These are phyloP conservation scores for Drosophila aldrichi DNA, from an alignment of 2,888 invertebrate species.

Conservation along the genomic window DNA sequence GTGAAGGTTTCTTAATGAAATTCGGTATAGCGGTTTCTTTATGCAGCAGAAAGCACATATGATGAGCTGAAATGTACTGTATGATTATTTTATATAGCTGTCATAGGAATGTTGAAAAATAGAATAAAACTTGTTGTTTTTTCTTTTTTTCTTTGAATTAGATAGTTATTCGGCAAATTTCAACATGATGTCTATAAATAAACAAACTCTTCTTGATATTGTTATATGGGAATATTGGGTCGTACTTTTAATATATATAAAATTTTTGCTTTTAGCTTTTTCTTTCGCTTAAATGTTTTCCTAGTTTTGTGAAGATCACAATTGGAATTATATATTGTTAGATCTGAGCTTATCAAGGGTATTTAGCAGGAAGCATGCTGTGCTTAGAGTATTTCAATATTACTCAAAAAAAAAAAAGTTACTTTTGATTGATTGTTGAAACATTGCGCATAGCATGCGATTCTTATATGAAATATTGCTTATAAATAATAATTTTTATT, in stretches of 20 bases:
- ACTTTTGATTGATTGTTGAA: conserved; percentile 44
- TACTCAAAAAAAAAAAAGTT: not conserved
- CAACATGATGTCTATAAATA: not conserved
- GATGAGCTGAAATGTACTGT: not conserved
- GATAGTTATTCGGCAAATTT: too few relatives aligned
- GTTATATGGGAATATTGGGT: not conserved
- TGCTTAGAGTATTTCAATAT: not conserved
- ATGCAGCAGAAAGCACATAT: not conserved
- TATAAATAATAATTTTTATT: conserved; percentile 20
- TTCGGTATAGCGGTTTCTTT: not conserved
- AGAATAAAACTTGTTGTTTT: not conserved
- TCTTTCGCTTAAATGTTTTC: not conserved
- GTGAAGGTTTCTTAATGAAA: conserved; percentile 1
- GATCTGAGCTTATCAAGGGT: not conserved
- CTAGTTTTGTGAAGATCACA: not conserved
- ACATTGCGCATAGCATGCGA: conserved; percentile 40
- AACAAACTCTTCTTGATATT: not conserved
- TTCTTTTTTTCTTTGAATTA: too few relatives aligned
- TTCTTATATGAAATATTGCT: conserved; percentile 22
- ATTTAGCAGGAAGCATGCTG: not conserved
- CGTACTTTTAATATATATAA: not conserved
- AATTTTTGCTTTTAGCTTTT: not conserved
- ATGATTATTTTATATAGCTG: not conserved
- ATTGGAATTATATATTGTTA: not conserved
- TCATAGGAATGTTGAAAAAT: not conserved